These are phyloP conservation scores for Harmothoe impar DNA, from an alignment of 2,888 invertebrate genomes.

Conservation along the genomic window DNA sequence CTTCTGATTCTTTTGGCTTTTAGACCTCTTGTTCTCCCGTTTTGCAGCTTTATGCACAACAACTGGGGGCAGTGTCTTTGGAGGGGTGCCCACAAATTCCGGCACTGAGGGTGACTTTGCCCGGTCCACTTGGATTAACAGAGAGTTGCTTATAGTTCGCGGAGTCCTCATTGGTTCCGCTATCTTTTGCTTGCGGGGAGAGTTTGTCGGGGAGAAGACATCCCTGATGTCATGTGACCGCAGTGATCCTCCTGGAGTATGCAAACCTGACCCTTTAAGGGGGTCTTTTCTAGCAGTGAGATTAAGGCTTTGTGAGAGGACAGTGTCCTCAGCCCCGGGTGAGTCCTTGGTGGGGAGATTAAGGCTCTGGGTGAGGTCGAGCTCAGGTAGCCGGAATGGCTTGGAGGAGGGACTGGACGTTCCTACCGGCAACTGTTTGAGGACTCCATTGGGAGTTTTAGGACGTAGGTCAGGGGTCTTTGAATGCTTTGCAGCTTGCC, in stretches of 20 bases:
- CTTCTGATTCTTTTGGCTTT: not conserved
- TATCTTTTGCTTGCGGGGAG: not conserved
- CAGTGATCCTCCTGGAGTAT: not conserved
- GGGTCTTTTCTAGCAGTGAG: not conserved
- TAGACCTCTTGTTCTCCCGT: not conserved
- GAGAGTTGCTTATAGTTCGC: not conserved
- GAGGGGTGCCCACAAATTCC: not conserved
- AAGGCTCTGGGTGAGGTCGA: conserved; percentile 32
- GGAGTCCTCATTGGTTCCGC: conserved; percentile 37
- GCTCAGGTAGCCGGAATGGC: conserved; percentile 40
- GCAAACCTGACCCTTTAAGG: not conserved
- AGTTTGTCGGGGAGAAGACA: conserved; percentile 13
- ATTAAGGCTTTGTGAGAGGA: conserved; percentile 23
- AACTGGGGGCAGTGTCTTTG: conserved; percentile 16
- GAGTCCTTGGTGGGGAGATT: not conserved
- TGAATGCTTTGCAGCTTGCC: not conserved
- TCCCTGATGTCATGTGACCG: not conserved
- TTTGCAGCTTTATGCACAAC: not conserved
- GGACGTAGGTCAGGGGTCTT: not conserved
- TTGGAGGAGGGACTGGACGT: not conserved
- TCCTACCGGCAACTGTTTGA: not conserved
- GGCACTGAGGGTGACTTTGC: not conserved
- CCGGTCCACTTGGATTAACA: conserved; percentile 8
- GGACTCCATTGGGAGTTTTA: not conserved
- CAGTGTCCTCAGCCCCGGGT: not conserved